phyloP scores from a whole-genome alignment of 2,113 vertebrate species.

The Silurus glanis region DNA sequence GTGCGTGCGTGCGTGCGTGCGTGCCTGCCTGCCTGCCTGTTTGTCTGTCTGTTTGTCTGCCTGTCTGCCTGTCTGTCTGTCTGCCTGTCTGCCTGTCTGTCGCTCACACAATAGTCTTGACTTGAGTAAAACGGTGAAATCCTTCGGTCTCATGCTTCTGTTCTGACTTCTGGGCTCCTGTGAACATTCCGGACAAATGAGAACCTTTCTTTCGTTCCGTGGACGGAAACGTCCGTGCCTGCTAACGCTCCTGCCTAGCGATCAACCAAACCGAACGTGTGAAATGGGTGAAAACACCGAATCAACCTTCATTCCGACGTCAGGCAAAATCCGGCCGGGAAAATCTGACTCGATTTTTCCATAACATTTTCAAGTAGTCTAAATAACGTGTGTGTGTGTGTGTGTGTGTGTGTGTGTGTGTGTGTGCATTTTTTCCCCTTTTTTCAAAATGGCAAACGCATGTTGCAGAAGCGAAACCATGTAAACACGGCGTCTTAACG shows the following conservation, averaged over 20 bases:
- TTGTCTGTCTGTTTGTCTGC: too few species aligned
- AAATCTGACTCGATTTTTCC: not conserved
- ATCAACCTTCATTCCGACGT: not conserved
- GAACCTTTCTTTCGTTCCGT: constrained; percentile 28
- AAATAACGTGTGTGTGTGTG: not conserved
- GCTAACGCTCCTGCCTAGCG: constrained; percentile 28
- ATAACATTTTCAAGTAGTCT: constrained; percentile 1
- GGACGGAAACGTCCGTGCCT: constrained; percentile 37
- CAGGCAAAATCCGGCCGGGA: not conserved
- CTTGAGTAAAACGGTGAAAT: constrained; percentile 8
- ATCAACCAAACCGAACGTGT: constrained; percentile 20
- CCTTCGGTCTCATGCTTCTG: not conserved
- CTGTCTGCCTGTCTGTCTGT: too few species aligned
- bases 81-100: too few species aligned
- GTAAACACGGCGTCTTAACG: constrained; percentile 20
- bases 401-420: too few species aligned
- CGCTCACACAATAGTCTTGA: not conserved
- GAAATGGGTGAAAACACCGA: constrained; percentile 32
- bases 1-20: too few species aligned
- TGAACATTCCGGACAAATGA: constrained; percentile 24
- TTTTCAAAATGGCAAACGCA: too few species aligned
- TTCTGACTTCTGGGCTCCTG: not conserved
- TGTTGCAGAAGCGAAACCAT: constrained; percentile 18
- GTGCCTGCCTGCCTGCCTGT: too few species aligned
- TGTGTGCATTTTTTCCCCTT: too few species aligned